Conservation (phyloP, 2,888 invertebrate genomes). For the Orchesella flavescens region DNA sequence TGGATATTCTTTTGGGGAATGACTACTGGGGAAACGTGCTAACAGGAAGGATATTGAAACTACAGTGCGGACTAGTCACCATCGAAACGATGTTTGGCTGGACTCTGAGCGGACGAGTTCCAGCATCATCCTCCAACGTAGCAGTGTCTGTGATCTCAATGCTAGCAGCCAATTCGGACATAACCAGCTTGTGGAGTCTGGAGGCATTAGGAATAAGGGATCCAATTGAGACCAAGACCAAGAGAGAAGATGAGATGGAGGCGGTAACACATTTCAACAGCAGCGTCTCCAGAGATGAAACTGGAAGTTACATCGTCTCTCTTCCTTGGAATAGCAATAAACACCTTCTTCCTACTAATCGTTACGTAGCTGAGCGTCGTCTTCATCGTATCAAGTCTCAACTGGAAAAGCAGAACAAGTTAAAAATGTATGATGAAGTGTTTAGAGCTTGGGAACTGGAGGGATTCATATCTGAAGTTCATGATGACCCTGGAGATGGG, state of each 20-base stretch:
- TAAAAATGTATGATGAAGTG: neutral
- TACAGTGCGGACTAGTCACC: slow-evolving; percentile 13
- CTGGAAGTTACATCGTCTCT: neutral
- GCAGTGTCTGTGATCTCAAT: neutral
- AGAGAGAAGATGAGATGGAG: neutral
- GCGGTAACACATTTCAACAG: neutral
- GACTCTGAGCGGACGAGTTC: slow-evolving; percentile 16
- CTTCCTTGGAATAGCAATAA: neutral
- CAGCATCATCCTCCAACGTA: neutral
- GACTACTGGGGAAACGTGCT: neutral
- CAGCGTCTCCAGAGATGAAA: neutral
- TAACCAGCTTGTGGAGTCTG: neutral
- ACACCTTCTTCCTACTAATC: neutral
- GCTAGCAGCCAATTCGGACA: no score
- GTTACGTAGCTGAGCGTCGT: neutral
- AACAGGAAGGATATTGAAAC: neutral
- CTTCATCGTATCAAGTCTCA: neutral
- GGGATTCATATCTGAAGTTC: neutral
- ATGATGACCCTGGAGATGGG: neutral
- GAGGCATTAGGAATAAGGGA: slow-evolving; percentile 27
- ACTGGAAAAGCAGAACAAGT: neutral
- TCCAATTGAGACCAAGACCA: neutral
- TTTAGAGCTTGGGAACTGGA: neutral
- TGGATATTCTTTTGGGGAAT: slow-evolving; percentile 5
- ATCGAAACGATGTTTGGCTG: slow-evolving; percentile 41